Evolutionary conservation across 2,113 vertebrate species (phyloP), one percentile per base, ranked within the genome.

Genomic region (Blennius ocellaris): DNA sequence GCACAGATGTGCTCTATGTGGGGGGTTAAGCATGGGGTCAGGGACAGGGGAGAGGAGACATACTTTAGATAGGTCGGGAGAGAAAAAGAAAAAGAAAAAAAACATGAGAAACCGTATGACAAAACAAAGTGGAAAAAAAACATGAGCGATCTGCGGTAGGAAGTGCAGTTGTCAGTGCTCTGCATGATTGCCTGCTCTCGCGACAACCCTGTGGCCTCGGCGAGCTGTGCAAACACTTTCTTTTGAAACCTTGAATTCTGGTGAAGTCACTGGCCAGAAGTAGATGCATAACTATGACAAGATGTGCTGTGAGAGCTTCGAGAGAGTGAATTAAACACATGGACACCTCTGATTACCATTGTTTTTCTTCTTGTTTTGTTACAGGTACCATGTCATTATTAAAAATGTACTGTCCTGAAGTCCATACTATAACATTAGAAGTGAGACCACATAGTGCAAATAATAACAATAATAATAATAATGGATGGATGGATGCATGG

Each of bases 381-480:
- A 73, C 74, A 64, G 51, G 38, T 50, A 68, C 73, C 14, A 7
- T 61, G 43, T 73, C 74, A 83, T 82, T 83, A 76, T 64, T 74
- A 48, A 7, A 62, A 79, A 83, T 53, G 39, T 49, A 44, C n/a
- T 40, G 71, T 69, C 43, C 57, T 15, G 48, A 62, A 11, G 56
- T 56, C 12, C 30, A 73, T 45, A 53, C 30, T 7, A 5, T 55
- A 52, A 68, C 49, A 66, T 47, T 63, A 12, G 41, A 82, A 67
- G 40, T 8, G 64, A 63, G 67, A 55, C 50, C 57, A 21, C 59
- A 59, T 66, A 53, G 55, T 74, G 16, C 39, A 78, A 54, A 54
- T 49, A 65, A 48, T 82, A 74, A 90, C 85, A 84, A 74, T 30
- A 78, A 70, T 72, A n/a, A n/a, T n/a, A n/a, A n/a, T n/a, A n/a